Evolutionary conservation across 1,140 invertebrate species (phyloP).

Genomic region (Drosophila sproati): DNA sequence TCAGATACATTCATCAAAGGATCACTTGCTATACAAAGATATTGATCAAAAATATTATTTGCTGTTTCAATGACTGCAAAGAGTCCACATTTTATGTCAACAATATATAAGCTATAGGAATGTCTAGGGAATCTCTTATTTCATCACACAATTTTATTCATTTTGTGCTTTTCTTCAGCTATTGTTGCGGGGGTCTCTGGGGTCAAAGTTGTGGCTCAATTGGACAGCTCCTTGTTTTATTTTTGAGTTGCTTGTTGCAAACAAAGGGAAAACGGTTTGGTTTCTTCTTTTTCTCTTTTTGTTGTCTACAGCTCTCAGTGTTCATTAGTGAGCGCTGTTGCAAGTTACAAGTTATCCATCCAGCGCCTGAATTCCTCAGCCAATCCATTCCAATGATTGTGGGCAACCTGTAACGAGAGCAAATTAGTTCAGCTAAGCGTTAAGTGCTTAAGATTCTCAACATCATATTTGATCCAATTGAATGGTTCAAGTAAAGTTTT

Average conservation of each 20-base stretch:
- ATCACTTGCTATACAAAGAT: no score
- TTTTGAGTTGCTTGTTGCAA: conserved; percentile 26
- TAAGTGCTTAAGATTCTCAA: conserved; percentile 61
- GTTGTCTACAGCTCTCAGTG: conserved; percentile 14
- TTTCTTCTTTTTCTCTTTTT: conserved; percentile 6
- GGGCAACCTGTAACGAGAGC: conserved; percentile 40
- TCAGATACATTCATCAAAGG: no score
- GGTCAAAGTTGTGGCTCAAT: conserved; percentile 29
- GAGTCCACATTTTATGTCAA: no score
- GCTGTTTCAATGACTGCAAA: no score
- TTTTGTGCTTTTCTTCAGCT: background rate
- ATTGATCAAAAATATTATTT: no score
- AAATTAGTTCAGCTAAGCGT: conserved; percentile 71
- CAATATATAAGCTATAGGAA: no score
- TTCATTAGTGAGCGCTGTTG: conserved; percentile 66
- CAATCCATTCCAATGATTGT: conserved; percentile 40
- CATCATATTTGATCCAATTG: conserved; percentile 62
- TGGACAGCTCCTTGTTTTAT: conserved; percentile 17
- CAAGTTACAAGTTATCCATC: conserved; percentile 47
- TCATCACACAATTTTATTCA: no score
- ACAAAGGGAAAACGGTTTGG: conserved; percentile 4
- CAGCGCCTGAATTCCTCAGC: conserved; percentile 13
- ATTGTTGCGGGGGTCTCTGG: conserved; percentile 14
- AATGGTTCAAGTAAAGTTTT: conserved; percentile 44
- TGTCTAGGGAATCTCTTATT: conserved; percentile 6